Base-by-base conservation (phyloP, 2,113 vertebrate species). In the Osmerus eperlanus region DNA sequence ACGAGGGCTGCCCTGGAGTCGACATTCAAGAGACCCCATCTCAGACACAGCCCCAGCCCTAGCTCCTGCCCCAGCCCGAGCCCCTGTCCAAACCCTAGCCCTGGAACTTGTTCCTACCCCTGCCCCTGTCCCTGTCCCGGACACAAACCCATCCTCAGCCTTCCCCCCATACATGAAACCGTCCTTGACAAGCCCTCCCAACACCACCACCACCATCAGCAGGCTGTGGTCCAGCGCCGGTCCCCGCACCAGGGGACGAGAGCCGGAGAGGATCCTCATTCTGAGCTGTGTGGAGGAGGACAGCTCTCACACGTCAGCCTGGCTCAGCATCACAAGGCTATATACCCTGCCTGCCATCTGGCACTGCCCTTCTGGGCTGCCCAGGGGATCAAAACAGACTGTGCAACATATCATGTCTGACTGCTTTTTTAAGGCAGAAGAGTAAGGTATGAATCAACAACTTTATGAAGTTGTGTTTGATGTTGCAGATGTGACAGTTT, bases 1-100 rank as follows among this genome's bases (percentile, higher is more conserved):
- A 29, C 64, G 72, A 56, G 78, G 12, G 0, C 56, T 58, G 62
- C 80, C 83, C 72, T 79, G 87, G 14, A 89, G 69, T 12, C 47
- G 77, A 69, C 89, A 92, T 60, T 16, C 54, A 9, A 69, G 60
- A 58, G 67, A 68, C 23, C 32, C 58, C 60, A 63, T 19, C 13
- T 61, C 47, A 59, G 76, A 78, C 73, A 68, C 41, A 55, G 29
- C 3, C 19, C 4, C 56, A 65, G 32, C 56, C 51, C 14, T 61
- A 5, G 47, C 14, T 15, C 29, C 63, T 62, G 7, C 41, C 28
- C 59, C 65, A 64, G 68, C 61, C 65, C 80, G 9, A 76, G 28
- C 16, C 3, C 60, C 47, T 53, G 25, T 47, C 23, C 28, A 65
- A 28, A 62, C 41, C 3, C 29, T 23, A 65, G 16, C 12, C 53